These are phyloP conservation scores for Ophraella communa DNA, from an alignment of 2,888 invertebrate species.

Conservation along the genomic window DNA sequence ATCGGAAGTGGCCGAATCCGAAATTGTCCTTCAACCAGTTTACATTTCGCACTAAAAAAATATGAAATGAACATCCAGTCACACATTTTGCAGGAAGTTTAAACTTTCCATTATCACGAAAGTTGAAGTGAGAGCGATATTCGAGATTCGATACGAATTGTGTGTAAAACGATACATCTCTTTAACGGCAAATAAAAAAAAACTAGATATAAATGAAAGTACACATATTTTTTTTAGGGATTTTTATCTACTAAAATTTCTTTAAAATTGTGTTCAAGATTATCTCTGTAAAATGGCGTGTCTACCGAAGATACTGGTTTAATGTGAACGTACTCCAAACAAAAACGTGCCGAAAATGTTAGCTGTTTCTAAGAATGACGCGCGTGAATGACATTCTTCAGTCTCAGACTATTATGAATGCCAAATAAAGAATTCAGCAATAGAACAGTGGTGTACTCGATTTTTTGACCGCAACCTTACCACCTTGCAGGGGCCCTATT, in stretches of 20 bases:
- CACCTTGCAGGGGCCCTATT: too few species aligned
- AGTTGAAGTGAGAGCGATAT: constrained; percentile 18
- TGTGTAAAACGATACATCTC: not conserved
- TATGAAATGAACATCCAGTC: constrained; percentile 4
- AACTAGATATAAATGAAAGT: too few species aligned
- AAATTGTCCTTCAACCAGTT: constrained; percentile 19
- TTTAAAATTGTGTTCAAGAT: too few species aligned
- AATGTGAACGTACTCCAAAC: constrained; percentile 2
- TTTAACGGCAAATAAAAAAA: too few species aligned
- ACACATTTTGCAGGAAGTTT: constrained; percentile 18
- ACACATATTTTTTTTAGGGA: too few species aligned
- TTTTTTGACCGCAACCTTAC: too few species aligned
- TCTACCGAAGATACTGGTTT: not conserved
- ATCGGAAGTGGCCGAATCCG: constrained; percentile 7
- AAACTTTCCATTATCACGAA: constrained; percentile 15
- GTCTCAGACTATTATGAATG: constrained; percentile 11
- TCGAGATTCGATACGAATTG: constrained; percentile 1
- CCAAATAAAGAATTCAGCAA: constrained; percentile 13
- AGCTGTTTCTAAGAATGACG: constrained; percentile 22
- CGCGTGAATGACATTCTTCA: constrained; percentile 28
- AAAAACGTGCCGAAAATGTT: constrained; percentile 22
- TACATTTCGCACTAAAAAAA: not conserved
- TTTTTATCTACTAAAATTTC: too few species aligned
- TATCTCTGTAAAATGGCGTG: too few species aligned
- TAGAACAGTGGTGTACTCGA: too few species aligned